Evolutionary conservation across 2,888 invertebrate species (phyloP).

Genomic region (Tanypteryx hageni): DNA sequence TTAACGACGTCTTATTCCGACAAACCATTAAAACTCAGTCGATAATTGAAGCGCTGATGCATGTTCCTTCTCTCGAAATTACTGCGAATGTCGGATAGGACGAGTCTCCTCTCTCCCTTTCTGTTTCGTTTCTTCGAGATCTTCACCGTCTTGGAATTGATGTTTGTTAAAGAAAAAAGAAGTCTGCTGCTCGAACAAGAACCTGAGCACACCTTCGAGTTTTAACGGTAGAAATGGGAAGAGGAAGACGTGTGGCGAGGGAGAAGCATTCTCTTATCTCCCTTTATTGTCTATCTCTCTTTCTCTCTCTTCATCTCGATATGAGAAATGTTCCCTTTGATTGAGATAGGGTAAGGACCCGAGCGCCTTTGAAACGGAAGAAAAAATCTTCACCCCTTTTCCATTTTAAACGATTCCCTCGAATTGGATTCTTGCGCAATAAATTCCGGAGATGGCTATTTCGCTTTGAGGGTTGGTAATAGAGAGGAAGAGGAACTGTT

Average conservation of each 20-base stretch:
- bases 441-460: not conserved
- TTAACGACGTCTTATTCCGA: conserved; percentile 3
- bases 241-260: not conserved
- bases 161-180: not conserved
- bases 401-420: not conserved
- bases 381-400: not conserved
- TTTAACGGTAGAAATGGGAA: not conserved
- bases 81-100: not conserved
- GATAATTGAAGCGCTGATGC: conserved; percentile 7
- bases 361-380: not conserved
- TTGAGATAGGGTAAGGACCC: not conserved
- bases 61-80: not conserved
- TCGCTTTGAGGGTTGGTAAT: not conserved
- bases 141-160: not conserved
- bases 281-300: too few relatives aligned
- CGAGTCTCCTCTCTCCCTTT: not conserved
- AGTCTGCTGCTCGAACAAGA: not conserved
- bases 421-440: conserved; percentile 5
- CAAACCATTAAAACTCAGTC: not conserved
- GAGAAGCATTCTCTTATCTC: too few relatives aligned
- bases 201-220: not conserved
- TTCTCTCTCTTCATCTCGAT: not conserved
- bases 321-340: not conserved
- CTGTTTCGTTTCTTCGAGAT: too few relatives aligned
- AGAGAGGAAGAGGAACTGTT: too few relatives aligned